phyloP scores from a whole-genome alignment of 2,113 vertebrate species.

The Notothenia coriiceps region DNA sequence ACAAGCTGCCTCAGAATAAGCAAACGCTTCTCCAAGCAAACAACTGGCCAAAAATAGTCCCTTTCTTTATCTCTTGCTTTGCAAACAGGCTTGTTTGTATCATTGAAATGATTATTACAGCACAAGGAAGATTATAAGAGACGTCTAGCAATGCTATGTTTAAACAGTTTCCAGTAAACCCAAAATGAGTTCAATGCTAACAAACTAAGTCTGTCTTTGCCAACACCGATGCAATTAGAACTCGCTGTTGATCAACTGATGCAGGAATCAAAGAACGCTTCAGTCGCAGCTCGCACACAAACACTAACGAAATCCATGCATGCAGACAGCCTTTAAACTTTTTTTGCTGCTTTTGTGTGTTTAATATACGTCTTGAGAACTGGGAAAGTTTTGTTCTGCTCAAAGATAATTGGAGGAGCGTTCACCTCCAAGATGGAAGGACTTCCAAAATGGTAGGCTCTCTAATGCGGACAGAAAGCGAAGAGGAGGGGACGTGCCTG shows the following conservation, averaged over 20 bases:
- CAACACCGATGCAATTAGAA: conserved; percentile 49
- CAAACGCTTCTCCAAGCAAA: conserved; percentile 82
- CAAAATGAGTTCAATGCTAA: conserved; percentile 72
- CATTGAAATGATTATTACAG: conserved; percentile 77
- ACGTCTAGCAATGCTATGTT: conserved; percentile 61
- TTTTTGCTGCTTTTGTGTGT: conserved; percentile 54
- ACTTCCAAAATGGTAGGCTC: conserved; percentile 59
- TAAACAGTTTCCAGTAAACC: conserved; percentile 68
- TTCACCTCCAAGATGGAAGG: conserved; percentile 55
- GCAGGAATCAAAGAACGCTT: conserved; percentile 47
- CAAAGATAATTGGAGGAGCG: conserved; percentile 51
- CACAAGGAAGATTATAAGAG: conserved; percentile 65
- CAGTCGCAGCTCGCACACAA: conserved; percentile 40
- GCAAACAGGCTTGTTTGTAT: conserved; percentile 77
- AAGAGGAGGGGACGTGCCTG: conserved; percentile 52
- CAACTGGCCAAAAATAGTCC: conserved; percentile 83
- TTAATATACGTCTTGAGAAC: conserved; percentile 56
- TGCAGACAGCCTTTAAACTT: conserved; percentile 44
- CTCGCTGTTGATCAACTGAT: conserved; percentile 44
- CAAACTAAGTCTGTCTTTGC: conserved; percentile 71
- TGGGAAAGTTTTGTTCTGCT: conserved; percentile 44
- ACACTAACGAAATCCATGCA: conserved; percentile 31
- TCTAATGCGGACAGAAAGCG: conserved; percentile 59
- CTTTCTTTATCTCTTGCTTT: conserved; percentile 76
- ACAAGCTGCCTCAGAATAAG: conserved; percentile 78